Evolutionary conservation across 2,113 vertebrate genomes (phyloP), one percentile per base, ranked within the genome.

Genomic region (Platycercus adscitus): DNA sequence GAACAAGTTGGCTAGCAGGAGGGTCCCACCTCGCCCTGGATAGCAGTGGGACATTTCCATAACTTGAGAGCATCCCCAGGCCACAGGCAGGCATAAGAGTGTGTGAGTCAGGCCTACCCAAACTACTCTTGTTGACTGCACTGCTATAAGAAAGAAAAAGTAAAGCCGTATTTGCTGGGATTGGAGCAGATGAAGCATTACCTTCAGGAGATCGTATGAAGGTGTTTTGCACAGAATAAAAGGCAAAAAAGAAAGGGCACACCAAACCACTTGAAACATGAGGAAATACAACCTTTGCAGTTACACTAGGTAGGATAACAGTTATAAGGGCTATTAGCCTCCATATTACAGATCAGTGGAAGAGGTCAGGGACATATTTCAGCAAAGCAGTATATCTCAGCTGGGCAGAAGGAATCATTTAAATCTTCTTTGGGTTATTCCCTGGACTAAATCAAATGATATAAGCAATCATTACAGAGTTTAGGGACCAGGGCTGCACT

Each of bases 391-490:
- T 73, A 29, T 86, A 93, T 85, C 87, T 93, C 70, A 82, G 44
- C 47, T 73, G 50, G 8, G 86, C 84, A 87, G 77, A 81, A 91
- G 61, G 77, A 94, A 85, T 19, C 8, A 76, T 95, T 95, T 95
- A 81, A 89, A 81, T 95, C 73, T 95, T 89, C 80, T 91, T 76
- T 87, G 24, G 31, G 75, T 26, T 86, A 53, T 86, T 81, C 81
- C 37, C 41, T 71, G 53, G 60, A 26, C 23, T 92, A 95, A 95
- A 81, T 91, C 66, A 82, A 85, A 75, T 70, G 17, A 82, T 91
- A 65, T 37, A 87, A 82, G 78, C 69, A 92, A 77, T 50, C 33
- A 58, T 83, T 86, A 11, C 3, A 2, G 55, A 83, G 28, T 89
- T 95, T 72, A 91, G 56, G 63, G 78, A 94, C 17, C 41, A 39